Conservation (phyloP, 2,113 vertebrate species). For the Ovis canadensis region DNA sequence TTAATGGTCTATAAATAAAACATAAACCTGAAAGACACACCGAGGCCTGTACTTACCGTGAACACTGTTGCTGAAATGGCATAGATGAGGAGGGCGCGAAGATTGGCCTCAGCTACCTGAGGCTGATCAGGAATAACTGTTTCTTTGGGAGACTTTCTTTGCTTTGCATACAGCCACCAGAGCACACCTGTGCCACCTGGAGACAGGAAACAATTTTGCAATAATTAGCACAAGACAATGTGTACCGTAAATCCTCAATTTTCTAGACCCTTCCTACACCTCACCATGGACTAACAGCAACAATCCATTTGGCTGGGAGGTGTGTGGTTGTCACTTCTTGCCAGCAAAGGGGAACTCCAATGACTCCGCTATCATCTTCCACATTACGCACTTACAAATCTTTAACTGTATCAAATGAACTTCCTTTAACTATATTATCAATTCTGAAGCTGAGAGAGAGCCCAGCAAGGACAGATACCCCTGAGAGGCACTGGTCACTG, state of each 20-base stretch:
- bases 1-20: background rate
- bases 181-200: slow-evolving; percentile 93
- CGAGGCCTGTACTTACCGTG: slow-evolving; percentile 82
- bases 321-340: background rate
- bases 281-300: background rate
- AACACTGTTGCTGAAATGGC: slow-evolving; percentile 93
- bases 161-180: slow-evolving; percentile 97
- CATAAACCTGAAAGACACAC: background rate
- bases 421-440: background rate
- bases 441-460: background rate
- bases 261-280: background rate
- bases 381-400: background rate
- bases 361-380: background rate
- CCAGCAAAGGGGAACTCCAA: background rate
- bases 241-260: background rate
- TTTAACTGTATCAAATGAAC: background rate
- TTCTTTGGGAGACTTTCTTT: slow-evolving; percentile 83
- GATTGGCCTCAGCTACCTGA: slow-evolving; percentile 85
- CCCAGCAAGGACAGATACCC: background rate
- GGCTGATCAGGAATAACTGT: slow-evolving; percentile 78
- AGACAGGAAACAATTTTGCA: background rate
- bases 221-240: background rate
- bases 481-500: background rate
- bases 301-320: background rate
- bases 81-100: slow-evolving; percentile 92